A percentile compares a stretch with the other conserved stretches of the same genome.
Evolutionary conservation across 2,888 invertebrate species (phyloP).

Genomic region (Noctua janthe): DNA sequence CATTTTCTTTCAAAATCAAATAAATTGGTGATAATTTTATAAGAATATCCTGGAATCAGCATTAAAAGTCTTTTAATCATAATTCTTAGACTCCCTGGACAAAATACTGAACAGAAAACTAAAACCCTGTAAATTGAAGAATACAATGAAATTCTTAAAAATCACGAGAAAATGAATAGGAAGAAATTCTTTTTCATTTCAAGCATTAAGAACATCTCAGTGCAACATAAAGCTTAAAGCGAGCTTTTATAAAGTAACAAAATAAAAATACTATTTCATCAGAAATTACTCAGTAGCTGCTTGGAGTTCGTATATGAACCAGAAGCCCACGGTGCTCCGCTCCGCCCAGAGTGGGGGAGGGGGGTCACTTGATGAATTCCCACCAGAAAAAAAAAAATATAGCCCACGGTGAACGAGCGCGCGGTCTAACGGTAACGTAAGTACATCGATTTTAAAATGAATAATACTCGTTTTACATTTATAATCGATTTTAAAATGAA

Average conservation of each 20-base stretch:
- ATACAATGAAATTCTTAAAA: slow-evolving; percentile 1
- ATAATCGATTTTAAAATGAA: no score
- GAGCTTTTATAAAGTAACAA: background rate
- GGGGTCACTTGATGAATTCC: no score
- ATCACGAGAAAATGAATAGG: background rate
- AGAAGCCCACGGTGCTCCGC: no score
- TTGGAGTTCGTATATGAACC: background rate
- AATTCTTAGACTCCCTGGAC: background rate
- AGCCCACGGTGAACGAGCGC: background rate
- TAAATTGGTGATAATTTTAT: background rate
- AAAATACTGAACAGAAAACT: background rate
- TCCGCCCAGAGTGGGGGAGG: no score
- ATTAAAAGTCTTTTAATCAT: background rate
- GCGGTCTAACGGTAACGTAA: background rate
- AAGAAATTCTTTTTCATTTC: slow-evolving; percentile 6
- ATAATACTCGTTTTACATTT: no score
- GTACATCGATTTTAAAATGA: background rate
- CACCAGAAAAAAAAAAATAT: no score
- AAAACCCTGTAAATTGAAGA: background rate
- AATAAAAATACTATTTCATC: background rate
- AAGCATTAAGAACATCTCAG: background rate
- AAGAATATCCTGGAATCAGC: background rate
- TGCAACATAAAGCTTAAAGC: background rate
- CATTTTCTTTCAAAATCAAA: background rate
- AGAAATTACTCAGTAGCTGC: background rate